Percentiles rank a stretch among this genome's conserved stretches.
Conservation (phyloP, 2,888 invertebrate species). For the Lysandra bellargus region DNA sequence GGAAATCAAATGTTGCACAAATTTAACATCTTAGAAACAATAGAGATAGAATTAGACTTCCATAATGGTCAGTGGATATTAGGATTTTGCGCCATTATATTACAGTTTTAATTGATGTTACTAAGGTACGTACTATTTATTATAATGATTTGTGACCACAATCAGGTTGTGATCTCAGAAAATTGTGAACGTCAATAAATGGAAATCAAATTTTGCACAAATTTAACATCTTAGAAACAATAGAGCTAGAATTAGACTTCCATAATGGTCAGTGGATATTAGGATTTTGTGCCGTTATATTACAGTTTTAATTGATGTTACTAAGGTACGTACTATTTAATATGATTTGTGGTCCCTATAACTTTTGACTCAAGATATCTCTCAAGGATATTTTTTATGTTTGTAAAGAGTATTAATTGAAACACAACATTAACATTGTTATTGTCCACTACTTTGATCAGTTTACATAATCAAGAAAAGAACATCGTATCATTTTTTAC, state of each 20-base stretch:
- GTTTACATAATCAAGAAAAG: slow-evolving; percentile 4
- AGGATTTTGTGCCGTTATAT: neutral
- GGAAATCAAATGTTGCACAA: neutral
- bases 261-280: neutral
- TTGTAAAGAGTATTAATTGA: neutral
- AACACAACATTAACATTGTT: neutral
- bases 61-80: neutral
- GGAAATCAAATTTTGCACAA: neutral
- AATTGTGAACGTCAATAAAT: slow-evolving; percentile 1
- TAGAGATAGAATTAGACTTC: neutral
- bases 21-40: neutral
- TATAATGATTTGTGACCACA: neutral
- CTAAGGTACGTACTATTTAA: too few species aligned
- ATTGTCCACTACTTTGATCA: neutral
- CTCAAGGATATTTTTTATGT: too few species aligned
- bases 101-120: neutral
- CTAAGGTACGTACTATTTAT: too few species aligned
- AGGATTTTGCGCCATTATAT: neutral
- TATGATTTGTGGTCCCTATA: neutral
- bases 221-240: neutral
- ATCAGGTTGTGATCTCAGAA: neutral
- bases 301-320: neutral
- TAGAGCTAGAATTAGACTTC: neutral
- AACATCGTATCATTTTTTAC: slow-evolving; percentile 6
- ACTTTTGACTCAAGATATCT: too few species aligned